A percentile compares a stretch with the other conserved stretches of the same genome.
Evolutionary conservation across 2,797 vertebrate genomes (phyloP).

Genomic region (Psittacula echo): DNA sequence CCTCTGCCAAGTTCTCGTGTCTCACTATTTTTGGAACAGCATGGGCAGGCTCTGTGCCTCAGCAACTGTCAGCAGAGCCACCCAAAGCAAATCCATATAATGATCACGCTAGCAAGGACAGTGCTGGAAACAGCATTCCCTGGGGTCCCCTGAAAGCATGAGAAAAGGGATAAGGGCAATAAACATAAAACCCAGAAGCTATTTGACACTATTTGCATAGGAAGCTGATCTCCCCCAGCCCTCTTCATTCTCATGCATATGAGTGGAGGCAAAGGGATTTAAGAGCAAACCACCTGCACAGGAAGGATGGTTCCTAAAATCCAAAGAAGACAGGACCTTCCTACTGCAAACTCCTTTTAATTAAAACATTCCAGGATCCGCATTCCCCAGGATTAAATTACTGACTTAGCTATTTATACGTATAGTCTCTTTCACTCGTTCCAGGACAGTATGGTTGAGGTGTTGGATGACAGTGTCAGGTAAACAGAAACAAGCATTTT

Average conservation of each 20-base stretch:
- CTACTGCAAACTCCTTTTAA: slow-evolving; percentile 51
- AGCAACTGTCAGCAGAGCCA: background rate
- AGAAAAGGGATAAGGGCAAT: slow-evolving; percentile 42
- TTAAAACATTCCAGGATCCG: slow-evolving; percentile 58
- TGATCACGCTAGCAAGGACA: background rate
- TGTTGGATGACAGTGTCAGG: background rate
- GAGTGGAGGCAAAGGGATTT: slow-evolving; percentile 41
- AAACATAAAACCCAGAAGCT: slow-evolving; percentile 27
- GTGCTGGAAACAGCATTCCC: slow-evolving; percentile 11
- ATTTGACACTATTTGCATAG: background rate
- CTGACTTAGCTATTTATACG: background rate
- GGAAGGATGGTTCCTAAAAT: slow-evolving; percentile 21
- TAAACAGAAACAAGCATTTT: background rate
- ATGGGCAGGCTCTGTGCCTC: slow-evolving; percentile 11
- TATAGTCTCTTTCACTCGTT: background rate
- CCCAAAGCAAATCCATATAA: slow-evolving; percentile 54
- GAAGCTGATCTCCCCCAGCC: slow-evolving; percentile 18
- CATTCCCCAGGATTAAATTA: slow-evolving; percentile 47
- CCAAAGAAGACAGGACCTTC: background rate
- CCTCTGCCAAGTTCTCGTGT: background rate
- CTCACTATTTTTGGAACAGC: slow-evolving; percentile 24
- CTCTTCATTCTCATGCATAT: slow-evolving; percentile 40
- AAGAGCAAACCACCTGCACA: slow-evolving; percentile 50
- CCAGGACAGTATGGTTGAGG: background rate
- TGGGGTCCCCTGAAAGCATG: slow-evolving; percentile 23